Evolutionary conservation across 2,113 vertebrate genomes (phyloP).

Genomic region (Neoarius graeffei): DNA sequence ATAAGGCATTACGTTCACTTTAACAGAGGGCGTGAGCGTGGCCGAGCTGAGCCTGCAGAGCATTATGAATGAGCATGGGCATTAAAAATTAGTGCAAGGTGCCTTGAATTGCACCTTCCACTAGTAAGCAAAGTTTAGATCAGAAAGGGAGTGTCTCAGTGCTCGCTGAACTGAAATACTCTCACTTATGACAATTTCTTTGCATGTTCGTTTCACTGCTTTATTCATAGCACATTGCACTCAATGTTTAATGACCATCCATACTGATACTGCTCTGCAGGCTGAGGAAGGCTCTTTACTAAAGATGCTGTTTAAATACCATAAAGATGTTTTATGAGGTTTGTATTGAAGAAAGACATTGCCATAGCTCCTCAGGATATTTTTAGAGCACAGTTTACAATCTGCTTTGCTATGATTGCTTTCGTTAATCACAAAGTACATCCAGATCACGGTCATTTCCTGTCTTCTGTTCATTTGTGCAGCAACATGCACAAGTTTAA

Average conservation of each 20-base stretch:
- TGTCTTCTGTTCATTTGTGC: not conserved
- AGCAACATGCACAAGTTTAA: not conserved
- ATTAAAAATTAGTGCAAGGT: not conserved
- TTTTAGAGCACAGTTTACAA: not conserved
- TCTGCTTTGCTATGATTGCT: not conserved
- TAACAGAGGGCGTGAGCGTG: not conserved
- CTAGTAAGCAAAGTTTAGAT: not conserved
- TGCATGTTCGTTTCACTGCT: not conserved
- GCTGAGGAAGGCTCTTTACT: not conserved
- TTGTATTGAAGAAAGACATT: not conserved
- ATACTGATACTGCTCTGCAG: not conserved
- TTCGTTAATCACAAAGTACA: not conserved
- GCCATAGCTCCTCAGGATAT: not conserved
- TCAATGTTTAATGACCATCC: not conserved
- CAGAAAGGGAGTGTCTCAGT: not conserved
- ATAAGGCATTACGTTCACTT: not conserved
- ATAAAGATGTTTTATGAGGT: not conserved
- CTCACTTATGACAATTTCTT: not conserved
- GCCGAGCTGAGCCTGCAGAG: not conserved
- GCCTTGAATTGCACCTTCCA: not conserved
- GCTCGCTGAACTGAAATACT: not conserved
- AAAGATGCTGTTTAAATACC: not conserved
- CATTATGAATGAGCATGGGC: not conserved
- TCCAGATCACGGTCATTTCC: not conserved
- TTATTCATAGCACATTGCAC: not conserved